Percentiles rank a stretch among this genome's conserved stretches.
Conservation (phyloP, 2,113 vertebrate species). For the Cichladusa arquata region DNA sequence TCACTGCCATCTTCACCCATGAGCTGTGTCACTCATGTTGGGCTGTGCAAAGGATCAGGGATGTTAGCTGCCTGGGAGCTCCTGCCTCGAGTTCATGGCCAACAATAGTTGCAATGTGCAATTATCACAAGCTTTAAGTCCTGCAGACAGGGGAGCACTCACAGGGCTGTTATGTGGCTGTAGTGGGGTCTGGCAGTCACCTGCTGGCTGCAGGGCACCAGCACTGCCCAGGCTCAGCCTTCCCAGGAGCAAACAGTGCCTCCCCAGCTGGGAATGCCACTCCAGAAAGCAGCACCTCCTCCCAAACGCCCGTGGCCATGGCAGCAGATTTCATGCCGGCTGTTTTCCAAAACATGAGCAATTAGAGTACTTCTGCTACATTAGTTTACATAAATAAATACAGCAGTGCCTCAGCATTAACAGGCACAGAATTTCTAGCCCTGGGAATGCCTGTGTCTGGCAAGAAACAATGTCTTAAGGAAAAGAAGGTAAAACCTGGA, state of each 20-base stretch:
- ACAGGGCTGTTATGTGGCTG: accelerated
- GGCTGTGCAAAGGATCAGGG: neutral
- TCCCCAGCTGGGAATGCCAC: neutral
- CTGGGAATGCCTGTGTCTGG: neutral
- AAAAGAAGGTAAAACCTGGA: neutral
- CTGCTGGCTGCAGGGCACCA: neutral
- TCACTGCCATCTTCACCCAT: neutral
- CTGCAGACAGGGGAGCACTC: neutral
- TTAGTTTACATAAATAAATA: constrained; percentile 1
- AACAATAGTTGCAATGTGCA: neutral
- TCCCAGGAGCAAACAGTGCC: accelerated
- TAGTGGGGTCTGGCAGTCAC: neutral
- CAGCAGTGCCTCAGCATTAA: neutral
- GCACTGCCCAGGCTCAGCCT: neutral
- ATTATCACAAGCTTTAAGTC: neutral
- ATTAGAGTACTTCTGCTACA: neutral
- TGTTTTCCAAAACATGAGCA: neutral
- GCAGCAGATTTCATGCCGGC: neutral
- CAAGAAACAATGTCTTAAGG: neutral
- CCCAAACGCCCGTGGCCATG: neutral
- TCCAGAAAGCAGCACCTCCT: neutral
- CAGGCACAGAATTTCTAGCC: neutral
- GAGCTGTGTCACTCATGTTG: neutral
- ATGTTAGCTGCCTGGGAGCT: neutral
- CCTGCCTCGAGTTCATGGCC: neutral